Evolutionary conservation across 2,113 vertebrate species (phyloP).

Genomic region (Anseranas semipalmata): DNA sequence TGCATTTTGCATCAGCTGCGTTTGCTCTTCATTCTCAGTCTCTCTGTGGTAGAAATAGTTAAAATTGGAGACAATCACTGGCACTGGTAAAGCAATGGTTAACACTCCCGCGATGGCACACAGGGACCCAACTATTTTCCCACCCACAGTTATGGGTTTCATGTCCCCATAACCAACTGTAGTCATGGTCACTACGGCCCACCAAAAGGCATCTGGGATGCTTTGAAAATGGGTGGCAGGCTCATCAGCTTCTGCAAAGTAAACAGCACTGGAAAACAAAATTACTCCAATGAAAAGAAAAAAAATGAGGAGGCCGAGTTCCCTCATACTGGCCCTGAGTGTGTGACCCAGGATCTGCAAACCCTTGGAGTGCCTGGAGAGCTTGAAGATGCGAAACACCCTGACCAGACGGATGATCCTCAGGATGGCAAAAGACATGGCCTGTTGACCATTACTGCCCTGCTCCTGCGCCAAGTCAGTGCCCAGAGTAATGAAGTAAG

Average conservation of each 20-base stretch:
- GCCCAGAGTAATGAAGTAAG: constrained; percentile 98
- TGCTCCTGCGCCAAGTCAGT: constrained; percentile 92
- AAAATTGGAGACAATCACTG: constrained; percentile 99
- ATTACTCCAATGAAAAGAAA: constrained; percentile 98
- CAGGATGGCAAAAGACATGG: constrained; percentile 98
- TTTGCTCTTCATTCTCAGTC: constrained; percentile 94
- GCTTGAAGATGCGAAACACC: constrained; percentile 98
- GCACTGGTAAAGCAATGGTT: constrained; percentile 98
- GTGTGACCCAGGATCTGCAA: constrained; percentile 98
- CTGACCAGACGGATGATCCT: constrained; percentile 96
- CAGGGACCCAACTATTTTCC: constrained; percentile 97
- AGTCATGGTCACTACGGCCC: constrained; percentile 99
- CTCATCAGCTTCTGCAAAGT: constrained; percentile 97
- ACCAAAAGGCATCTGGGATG: constrained; percentile 99
- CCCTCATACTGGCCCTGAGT: constrained; percentile 95
- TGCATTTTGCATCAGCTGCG: constrained; percentile 85
- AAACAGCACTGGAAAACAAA: constrained; percentile 98
- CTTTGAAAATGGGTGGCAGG: constrained; percentile 95
- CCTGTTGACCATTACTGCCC: constrained; percentile 88
- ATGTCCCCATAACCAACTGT: constrained; percentile 99
- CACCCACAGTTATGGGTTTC: constrained; percentile 98
- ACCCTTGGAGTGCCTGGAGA: constrained; percentile 97
- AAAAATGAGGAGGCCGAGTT: constrained; percentile 96
- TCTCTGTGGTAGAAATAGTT: constrained; percentile 99
- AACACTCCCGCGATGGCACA: constrained; percentile 98